These are phyloP conservation scores for Trinectes maculatus DNA, from an alignment of 2,113 vertebrate genomes.

Conservation along the genomic window DNA sequence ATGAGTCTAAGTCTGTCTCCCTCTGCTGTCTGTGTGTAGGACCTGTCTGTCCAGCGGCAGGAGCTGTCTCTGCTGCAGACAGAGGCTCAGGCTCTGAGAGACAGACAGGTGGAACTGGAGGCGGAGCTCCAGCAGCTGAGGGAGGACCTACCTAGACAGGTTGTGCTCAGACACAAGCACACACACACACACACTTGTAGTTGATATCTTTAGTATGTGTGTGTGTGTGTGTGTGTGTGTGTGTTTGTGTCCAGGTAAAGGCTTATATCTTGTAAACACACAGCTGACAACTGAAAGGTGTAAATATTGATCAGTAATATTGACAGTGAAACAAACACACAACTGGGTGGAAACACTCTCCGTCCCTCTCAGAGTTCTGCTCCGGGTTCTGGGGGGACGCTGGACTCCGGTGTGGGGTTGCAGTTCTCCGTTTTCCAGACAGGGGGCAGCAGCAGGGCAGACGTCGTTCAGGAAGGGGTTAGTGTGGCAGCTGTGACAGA, in stretches of 20 bases:
- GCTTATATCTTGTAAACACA: too few relatives aligned
- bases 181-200: background rate
- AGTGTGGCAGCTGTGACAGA: slow-evolving; percentile 74
- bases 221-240: slow-evolving; percentile 79
- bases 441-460: slow-evolving; percentile 49
- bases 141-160: slow-evolving; percentile 79
- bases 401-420: slow-evolving; percentile 88
- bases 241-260: background rate
- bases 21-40: slow-evolving; percentile 65
- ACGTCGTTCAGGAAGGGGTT: slow-evolving; percentile 59
- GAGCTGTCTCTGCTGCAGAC: slow-evolving; percentile 81
- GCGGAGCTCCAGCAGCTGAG: slow-evolving; percentile 80
- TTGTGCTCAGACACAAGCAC: too few relatives aligned
- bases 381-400: slow-evolving; percentile 85
- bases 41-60: slow-evolving; percentile 77
- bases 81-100: slow-evolving; percentile 79
- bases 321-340: too few relatives aligned
- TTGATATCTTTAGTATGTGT: too few relatives aligned
- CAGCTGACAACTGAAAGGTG: too few relatives aligned
- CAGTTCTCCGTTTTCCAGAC: slow-evolving; percentile 75
- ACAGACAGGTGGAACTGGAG: slow-evolving; percentile 74
- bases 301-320: too few relatives aligned
- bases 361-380: slow-evolving; percentile 78
- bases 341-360: slow-evolving; percentile 11
- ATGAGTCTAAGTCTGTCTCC: background rate